Conservation (phyloP, 2,113 vertebrate genomes). For the Misgurnus anguillicaudatus region DNA sequence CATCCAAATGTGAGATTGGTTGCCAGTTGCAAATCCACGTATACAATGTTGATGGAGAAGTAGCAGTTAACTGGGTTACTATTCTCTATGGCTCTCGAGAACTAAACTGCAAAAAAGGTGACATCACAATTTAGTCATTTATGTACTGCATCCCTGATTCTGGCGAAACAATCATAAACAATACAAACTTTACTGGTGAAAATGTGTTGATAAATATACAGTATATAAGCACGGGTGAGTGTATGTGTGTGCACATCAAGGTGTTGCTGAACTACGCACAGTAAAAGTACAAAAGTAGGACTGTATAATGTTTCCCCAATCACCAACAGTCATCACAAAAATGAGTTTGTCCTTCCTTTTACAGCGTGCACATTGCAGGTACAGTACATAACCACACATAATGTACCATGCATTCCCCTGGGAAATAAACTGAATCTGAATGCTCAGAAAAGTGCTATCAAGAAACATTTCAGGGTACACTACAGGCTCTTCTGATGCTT, state of each 20-base stretch:
- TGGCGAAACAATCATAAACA: not conserved
- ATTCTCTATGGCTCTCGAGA: not conserved
- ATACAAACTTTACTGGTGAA: constrained; percentile 4
- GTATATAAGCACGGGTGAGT: not conserved
- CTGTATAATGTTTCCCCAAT: constrained; percentile 13
- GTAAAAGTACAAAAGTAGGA: constrained; percentile 4
- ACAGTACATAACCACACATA: constrained; percentile 23
- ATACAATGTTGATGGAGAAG: not conserved
- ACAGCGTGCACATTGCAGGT: constrained; percentile 14
- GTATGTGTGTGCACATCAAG: not conserved
- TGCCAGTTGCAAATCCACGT: not conserved
- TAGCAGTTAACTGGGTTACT: too few species aligned
- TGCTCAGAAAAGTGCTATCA: constrained; percentile 24
- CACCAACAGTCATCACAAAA: not conserved
- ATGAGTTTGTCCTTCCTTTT: constrained; percentile 30
- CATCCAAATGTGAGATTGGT: not conserved
- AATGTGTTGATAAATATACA: not conserved
- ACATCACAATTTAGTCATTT: not conserved
- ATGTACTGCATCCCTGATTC: constrained; percentile 16
- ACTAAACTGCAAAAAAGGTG: not conserved
- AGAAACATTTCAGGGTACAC: not conserved
- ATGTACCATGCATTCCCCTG: not conserved
- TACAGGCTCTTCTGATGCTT: not conserved
- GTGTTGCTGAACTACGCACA: constrained; percentile 19
- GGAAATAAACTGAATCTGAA: not conserved